These are phyloP conservation scores for Ramphastos sulfuratus DNA, from an alignment of 2,113 vertebrate species.

Conservation along the genomic window DNA sequence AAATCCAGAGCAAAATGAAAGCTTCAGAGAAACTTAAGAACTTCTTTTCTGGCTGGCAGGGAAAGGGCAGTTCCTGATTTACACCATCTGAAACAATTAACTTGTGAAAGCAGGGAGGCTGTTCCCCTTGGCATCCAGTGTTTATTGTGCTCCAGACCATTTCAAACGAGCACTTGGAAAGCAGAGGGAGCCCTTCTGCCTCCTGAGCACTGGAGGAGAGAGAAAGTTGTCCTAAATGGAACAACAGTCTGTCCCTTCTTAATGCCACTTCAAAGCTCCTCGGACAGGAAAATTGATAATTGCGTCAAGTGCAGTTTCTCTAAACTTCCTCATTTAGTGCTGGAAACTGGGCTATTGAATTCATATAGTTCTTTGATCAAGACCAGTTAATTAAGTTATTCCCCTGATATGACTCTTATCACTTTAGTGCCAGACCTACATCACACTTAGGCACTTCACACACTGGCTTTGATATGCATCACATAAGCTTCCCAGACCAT, in stretches of 20 bases:
- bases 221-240: slow-evolving; percentile 30
- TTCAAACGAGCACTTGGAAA: slow-evolving; percentile 32
- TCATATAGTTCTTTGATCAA: slow-evolving; percentile 71
- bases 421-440: slow-evolving; percentile 65
- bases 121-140: slow-evolving; percentile 18
- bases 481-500: slow-evolving; percentile 1
- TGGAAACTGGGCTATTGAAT: slow-evolving; percentile 69
- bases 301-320: slow-evolving; percentile 57
- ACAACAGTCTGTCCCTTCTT: slow-evolving; percentile 52
- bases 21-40: not conserved
- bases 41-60: not conserved
- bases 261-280: slow-evolving; percentile 69
- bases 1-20: slow-evolving; percentile 10
- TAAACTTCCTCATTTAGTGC: slow-evolving; percentile 57
- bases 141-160: slow-evolving; percentile 15
- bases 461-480: slow-evolving; percentile 60
- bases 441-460: slow-evolving; percentile 16
- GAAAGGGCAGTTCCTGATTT: slow-evolving; percentile 25
- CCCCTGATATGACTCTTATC: slow-evolving; percentile 72
- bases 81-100: slow-evolving; percentile 39
- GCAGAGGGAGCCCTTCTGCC: slow-evolving; percentile 17
- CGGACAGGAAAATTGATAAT: slow-evolving; percentile 65
- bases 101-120: not conserved
- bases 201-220: slow-evolving; percentile 2
- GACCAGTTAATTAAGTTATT: slow-evolving; percentile 74